phyloP scores from a whole-genome alignment of 2,888 invertebrate genomes.

The Polia nebulosa region DNA sequence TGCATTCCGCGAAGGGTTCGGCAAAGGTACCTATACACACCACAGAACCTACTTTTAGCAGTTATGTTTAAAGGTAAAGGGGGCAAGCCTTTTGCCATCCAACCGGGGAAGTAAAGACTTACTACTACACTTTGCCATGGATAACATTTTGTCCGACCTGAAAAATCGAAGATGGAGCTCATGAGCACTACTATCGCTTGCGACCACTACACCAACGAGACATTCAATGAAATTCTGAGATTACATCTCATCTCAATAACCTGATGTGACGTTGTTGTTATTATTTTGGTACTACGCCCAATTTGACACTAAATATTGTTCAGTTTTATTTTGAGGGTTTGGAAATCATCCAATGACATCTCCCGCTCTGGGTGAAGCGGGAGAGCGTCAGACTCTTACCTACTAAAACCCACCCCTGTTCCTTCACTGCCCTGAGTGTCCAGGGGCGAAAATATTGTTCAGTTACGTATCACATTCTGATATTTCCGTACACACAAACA shows the following conservation, averaged over 20 bases:
- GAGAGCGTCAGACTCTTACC: too few relatives aligned
- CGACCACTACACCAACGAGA: neutral
- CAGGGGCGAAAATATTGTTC: neutral
- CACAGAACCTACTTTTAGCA: too few relatives aligned
- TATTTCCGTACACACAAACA: slow-evolving; percentile 6
- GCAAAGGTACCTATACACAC: too few relatives aligned
- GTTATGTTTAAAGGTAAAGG: too few relatives aligned
- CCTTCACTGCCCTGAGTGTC: too few relatives aligned
- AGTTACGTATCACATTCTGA: too few relatives aligned
- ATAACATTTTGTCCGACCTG: too few relatives aligned
- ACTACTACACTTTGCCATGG: too few relatives aligned
- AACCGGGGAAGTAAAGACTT: neutral
- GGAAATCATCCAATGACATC: too few relatives aligned
- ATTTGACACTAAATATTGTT: neutral
- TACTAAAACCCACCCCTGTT: too few relatives aligned
- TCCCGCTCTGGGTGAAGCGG: too few relatives aligned
- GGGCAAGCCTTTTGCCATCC: neutral
- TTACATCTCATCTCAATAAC: neutral
- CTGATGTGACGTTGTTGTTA: neutral
- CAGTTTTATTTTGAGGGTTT: too few relatives aligned
- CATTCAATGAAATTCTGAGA: neutral
- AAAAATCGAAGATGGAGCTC: neutral
- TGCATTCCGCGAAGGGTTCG: neutral
- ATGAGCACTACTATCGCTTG: neutral
- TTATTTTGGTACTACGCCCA: neutral